phyloP scores from a whole-genome alignment of 2,797 vertebrate species.

The Vireo griseus region DNA sequence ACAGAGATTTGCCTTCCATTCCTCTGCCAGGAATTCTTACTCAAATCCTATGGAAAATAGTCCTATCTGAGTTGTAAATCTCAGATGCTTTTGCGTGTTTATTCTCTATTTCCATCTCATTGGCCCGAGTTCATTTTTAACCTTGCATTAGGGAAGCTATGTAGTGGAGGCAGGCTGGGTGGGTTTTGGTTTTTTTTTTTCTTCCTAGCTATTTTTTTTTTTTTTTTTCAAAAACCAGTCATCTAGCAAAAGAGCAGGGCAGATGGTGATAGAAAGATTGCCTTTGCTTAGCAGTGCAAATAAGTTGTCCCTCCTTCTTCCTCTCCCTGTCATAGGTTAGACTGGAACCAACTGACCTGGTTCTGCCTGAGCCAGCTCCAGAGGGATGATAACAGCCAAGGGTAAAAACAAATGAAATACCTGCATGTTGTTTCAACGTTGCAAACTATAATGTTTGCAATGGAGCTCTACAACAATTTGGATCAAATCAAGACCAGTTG shows the following conservation, averaged over 20 bases:
- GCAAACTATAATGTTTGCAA: not conserved
- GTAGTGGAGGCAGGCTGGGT: not conserved
- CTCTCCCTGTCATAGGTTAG: not conserved
- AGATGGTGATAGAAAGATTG: slow-evolving; percentile 31
- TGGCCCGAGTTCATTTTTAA: slow-evolving; percentile 50
- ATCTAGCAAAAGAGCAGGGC: not conserved
- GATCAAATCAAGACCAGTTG: not conserved
- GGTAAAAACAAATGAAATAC: slow-evolving; percentile 46
- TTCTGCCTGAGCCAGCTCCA: slow-evolving; percentile 48
- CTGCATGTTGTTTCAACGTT: not conserved
- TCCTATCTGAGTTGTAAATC: slow-evolving; percentile 62
- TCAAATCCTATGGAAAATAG: slow-evolving; percentile 63
- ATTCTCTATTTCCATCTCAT: slow-evolving; percentile 56
- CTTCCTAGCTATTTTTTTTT: not conserved
- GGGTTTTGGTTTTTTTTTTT: not conserved
- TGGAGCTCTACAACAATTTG: not conserved
- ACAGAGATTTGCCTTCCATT: slow-evolving; percentile 40
- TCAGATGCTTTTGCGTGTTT: slow-evolving; percentile 55
- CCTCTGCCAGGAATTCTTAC: slow-evolving; percentile 47
- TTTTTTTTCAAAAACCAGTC: not conserved
- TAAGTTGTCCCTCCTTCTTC: slow-evolving; percentile 16
- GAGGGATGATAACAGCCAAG: slow-evolving; percentile 27
- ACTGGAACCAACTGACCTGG: slow-evolving; percentile 59
- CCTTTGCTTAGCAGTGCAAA: slow-evolving; percentile 46
- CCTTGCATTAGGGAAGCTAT: slow-evolving; percentile 20